A percentile compares a stretch with the other conserved stretches of the same genome.
These are phyloP conservation scores for Sturnira hondurensis DNA, from an alignment of 2,113 vertebrate genomes.

Conservation along the genomic window DNA sequence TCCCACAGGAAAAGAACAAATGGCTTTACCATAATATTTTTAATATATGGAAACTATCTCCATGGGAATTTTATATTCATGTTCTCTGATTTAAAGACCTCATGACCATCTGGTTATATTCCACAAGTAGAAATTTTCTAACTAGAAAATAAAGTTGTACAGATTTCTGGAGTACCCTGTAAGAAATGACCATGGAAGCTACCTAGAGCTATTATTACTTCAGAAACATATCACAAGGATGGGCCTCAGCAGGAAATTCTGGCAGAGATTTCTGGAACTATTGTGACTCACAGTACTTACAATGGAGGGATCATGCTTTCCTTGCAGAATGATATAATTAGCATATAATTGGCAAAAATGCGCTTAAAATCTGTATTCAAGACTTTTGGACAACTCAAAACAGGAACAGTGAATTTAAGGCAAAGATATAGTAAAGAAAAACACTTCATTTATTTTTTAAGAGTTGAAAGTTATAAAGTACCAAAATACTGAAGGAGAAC, in stretches of 20 bases:
- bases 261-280: neutral
- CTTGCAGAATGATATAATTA: neutral
- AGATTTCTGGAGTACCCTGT: neutral
- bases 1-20: neutral
- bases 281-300: neutral
- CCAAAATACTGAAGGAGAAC: neutral
- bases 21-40: neutral
- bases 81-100: conserved; percentile 16
- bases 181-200: conserved; percentile 19
- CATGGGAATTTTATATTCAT: neutral
- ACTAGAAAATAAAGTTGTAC: neutral
- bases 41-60: neutral
- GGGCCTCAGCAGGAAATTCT: neutral
- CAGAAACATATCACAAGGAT: conserved; percentile 13
- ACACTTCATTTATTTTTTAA: conserved; percentile 5
- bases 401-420: conserved; percentile 20
- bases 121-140: neutral
- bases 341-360: neutral
- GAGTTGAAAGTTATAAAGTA: neutral
- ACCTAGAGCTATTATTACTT: conserved; percentile 14
- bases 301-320: neutral
- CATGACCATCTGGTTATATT: neutral
- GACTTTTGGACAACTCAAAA: neutral
- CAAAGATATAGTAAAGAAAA: neutral
- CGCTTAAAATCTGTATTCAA: conserved; percentile 15